Conservation (phyloP, 2,888 invertebrate genomes). For the Plutella xylostella region DNA sequence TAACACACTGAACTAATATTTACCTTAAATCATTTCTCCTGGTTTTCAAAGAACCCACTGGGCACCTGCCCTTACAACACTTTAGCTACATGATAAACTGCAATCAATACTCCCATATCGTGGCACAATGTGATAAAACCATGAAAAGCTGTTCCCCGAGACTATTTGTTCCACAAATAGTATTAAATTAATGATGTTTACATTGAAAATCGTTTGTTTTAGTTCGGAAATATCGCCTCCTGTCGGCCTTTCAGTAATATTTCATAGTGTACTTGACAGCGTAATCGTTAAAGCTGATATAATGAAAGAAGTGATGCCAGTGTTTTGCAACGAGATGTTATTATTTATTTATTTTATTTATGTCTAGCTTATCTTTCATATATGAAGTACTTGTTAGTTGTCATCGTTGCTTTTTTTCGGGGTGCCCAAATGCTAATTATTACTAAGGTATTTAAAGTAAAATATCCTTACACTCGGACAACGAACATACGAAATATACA, state of each 20-base stretch:
- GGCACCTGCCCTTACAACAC: conserved; percentile 16
- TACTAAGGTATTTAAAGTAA: too few species aligned
- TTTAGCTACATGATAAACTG: conserved; percentile 44
- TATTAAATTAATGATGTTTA: conserved; percentile 49
- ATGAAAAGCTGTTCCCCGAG: conserved; percentile 47
- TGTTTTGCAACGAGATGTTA: neutral
- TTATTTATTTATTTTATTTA: neutral
- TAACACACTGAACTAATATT: too few species aligned
- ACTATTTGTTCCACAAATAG: conserved; percentile 43
- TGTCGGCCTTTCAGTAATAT: conserved; percentile 27
- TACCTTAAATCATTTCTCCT: too few species aligned
- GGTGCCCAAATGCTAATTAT: too few species aligned
- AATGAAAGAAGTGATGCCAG: conserved; percentile 1
- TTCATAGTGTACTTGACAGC: conserved; percentile 25
- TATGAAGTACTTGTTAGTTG: too few species aligned
- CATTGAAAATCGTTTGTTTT: conserved; percentile 52
- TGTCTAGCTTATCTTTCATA: too few species aligned
- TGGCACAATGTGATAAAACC: conserved; percentile 57
- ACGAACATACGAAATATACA: too few species aligned
- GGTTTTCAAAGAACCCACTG: too few species aligned
- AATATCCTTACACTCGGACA: too few species aligned
- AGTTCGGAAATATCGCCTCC: conserved; percentile 30
- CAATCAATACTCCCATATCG: conserved; percentile 51
- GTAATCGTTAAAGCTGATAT: conserved; percentile 4
- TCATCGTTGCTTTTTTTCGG: too few species aligned